These are phyloP conservation scores for Cottus gobio DNA, from an alignment of 2,113 vertebrate genomes.

Conservation along the genomic window DNA sequence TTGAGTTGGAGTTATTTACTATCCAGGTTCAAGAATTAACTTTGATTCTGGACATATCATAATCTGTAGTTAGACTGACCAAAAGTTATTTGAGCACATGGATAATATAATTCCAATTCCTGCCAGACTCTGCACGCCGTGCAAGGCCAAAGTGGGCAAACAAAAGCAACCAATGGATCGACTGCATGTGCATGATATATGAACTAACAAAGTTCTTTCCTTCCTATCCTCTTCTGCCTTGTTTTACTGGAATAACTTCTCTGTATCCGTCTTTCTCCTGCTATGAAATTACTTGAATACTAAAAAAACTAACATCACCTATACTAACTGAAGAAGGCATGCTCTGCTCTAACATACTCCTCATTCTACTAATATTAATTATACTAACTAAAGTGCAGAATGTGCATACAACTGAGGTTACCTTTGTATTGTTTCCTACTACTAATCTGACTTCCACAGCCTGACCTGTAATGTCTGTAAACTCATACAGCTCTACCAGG, in stretches of 20 bases:
- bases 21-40: not conserved
- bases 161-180: not conserved
- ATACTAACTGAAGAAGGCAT: slow-evolving; percentile 20
- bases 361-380: slow-evolving; percentile 41
- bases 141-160: not conserved
- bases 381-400: slow-evolving; percentile 26
- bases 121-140: not conserved
- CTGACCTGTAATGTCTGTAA: slow-evolving; percentile 12
- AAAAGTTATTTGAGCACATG: not conserved
- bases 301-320: slow-evolving; percentile 47
- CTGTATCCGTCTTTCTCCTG: not conserved
- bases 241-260: not conserved
- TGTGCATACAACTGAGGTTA: not conserved
- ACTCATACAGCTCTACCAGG: not conserved
- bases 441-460: not conserved
- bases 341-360: slow-evolving; percentile 1
- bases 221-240: not conserved
- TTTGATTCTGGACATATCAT: not conserved
- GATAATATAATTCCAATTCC: not conserved
- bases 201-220: not conserved
- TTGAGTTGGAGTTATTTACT: not conserved
- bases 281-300: not conserved
- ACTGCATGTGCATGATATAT: slow-evolving; percentile 24
- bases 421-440: not conserved
- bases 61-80: not conserved